Conservation (phyloP, 2,888 invertebrate species). For the Synanthedon vespiformis region DNA sequence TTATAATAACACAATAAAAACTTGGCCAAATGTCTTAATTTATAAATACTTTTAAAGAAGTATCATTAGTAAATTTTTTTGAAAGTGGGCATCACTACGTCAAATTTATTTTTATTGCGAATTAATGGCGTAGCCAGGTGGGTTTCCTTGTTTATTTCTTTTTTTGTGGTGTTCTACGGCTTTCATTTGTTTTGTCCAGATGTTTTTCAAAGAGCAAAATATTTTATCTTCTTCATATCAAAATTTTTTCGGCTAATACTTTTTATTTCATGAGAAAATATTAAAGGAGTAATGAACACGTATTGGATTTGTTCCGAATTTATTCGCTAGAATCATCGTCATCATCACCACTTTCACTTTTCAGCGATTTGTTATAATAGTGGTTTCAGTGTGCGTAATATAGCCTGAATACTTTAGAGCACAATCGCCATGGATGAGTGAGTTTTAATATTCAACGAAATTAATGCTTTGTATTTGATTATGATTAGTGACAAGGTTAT, state of each 20-base stretch:
- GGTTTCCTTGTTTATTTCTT: conserved; percentile 69
- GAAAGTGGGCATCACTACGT: not conserved
- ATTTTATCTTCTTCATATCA: conserved; percentile 57
- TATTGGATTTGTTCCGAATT: conserved; percentile 68
- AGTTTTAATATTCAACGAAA: conserved; percentile 41
- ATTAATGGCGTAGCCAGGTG: conserved; percentile 72
- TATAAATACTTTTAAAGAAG: too few species aligned
- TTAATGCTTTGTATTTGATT: conserved; percentile 34
- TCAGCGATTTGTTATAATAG: conserved; percentile 53
- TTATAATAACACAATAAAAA: too few species aligned
- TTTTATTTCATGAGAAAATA: conserved; percentile 57
- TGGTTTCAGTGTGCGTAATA: conserved; percentile 40
- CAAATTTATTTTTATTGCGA: conserved; percentile 40
- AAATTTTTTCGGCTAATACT: conserved; percentile 59
- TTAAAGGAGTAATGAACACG: conserved; percentile 68
- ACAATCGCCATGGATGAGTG: conserved; percentile 66
- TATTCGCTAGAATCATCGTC: conserved; percentile 68
- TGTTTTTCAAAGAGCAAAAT: conserved; percentile 63
- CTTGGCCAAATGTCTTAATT: too few species aligned
- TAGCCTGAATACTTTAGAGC: conserved; percentile 29
- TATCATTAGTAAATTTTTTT: too few species aligned
- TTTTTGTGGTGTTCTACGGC: conserved; percentile 61
- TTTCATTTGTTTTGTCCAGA: conserved; percentile 67
- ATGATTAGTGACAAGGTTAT: conserved; percentile 50
- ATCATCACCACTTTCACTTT: conserved; percentile 72